phyloP scores from a whole-genome alignment of 1,140 invertebrate genomes.

The Zophobas morio region DNA sequence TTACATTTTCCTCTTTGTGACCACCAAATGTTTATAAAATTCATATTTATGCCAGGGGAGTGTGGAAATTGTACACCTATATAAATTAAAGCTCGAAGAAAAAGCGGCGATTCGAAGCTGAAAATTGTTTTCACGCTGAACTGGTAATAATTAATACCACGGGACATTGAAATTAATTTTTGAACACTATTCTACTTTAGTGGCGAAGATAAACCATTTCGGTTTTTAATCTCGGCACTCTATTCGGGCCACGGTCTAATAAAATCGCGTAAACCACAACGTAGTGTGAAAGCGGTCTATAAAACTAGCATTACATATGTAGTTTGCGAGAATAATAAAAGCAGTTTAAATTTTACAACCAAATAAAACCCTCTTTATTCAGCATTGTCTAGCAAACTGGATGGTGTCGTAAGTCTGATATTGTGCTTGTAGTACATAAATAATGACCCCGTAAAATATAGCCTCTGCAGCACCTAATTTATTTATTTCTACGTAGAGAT shows the following conservation, averaged over 20 bases:
- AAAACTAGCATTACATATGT: slow-evolving; percentile 28
- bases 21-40: slow-evolving; percentile 35
- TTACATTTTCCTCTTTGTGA: slow-evolving; percentile 35
- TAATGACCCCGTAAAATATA: background rate
- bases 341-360: slow-evolving; percentile 18
- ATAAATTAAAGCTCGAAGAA: slow-evolving; percentile 34
- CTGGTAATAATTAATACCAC: too few relatives aligned
- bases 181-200: slow-evolving; percentile 3
- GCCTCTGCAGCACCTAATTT: background rate
- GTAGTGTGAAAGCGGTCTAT: background rate
- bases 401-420: slow-evolving; percentile 2
- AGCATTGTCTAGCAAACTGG: slow-evolving; percentile 6
- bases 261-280: slow-evolving; percentile 9
- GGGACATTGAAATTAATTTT: too few relatives aligned
- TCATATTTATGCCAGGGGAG: slow-evolving; percentile 22
- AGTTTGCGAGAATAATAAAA: slow-evolving; percentile 20
- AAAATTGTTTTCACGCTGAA: too few relatives aligned
- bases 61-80: slow-evolving; percentile 12
- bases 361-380: slow-evolving; percentile 18
- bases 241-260: slow-evolving; percentile 1
- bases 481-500: background rate
- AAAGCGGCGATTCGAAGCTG: background rate
- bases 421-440: slow-evolving; percentile 8
- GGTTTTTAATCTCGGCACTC: background rate
- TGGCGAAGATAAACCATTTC: slow-evolving; percentile 4